These are phyloP conservation scores for Tiliqua scincoides DNA, from an alignment of 2,113 vertebrate species.

Conservation along the genomic window DNA sequence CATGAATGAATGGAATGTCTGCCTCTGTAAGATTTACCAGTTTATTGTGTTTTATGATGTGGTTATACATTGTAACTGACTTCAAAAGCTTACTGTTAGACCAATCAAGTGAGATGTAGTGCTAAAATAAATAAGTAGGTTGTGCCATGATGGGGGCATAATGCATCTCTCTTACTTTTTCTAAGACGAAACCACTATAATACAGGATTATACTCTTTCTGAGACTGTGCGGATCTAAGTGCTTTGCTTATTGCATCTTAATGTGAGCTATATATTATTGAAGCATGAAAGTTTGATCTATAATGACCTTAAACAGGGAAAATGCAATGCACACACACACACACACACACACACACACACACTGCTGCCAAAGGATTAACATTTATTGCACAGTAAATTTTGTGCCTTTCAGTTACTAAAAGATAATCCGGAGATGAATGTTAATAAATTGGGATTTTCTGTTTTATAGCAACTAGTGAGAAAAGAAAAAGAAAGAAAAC, in stretches of 20 bases:
- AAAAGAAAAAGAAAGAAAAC: neutral
- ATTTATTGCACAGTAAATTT: neutral
- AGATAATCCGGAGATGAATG: no score
- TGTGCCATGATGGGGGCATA: neutral
- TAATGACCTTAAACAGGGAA: neutral
- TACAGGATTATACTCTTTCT: neutral
- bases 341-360: no score
- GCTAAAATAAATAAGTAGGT: neutral
- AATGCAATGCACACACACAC: neutral
- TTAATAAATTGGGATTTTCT: neutral
- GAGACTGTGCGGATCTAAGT: neutral
- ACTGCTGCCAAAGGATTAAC: neutral
- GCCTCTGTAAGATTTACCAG: neutral
- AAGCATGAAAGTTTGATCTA: no score
- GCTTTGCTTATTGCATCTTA: neutral
- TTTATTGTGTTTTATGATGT: neutral
- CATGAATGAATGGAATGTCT: no score
- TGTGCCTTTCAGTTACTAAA: neutral
- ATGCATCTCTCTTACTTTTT: neutral
- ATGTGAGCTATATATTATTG: neutral
- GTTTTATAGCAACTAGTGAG: no score
- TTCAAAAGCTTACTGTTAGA: neutral
- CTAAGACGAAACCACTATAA: neutral
- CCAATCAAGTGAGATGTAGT: neutral
- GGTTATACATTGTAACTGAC: neutral